These are phyloP conservation scores for Danionella dracula DNA, from an alignment of 2,797 vertebrate species.

Conservation along the genomic window DNA sequence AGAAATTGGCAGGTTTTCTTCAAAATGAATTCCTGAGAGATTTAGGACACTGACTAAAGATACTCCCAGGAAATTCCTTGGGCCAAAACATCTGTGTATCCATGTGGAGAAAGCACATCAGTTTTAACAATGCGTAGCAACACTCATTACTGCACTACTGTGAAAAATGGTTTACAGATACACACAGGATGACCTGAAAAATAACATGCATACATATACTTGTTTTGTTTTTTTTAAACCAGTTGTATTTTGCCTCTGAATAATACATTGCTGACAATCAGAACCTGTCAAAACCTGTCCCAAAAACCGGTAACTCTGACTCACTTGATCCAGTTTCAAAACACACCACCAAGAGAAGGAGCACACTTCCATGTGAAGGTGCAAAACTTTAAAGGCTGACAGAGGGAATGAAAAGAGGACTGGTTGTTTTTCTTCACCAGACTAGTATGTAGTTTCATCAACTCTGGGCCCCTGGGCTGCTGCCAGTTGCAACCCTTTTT, in stretches of 20 bases:
- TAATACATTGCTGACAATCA: constrained; percentile 1
- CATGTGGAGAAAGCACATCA: not conserved
- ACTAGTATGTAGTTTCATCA: constrained; percentile 37
- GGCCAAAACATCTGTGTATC: not conserved
- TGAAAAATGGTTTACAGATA: not conserved
- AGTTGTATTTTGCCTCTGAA: not conserved
- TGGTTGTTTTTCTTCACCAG: constrained; percentile 46
- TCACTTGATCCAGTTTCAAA: not conserved
- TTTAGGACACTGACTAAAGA: not conserved
- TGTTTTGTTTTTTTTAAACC: no score
- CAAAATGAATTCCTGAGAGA: not conserved
- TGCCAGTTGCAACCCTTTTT: constrained; percentile 28
- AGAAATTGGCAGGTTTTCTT: no score
- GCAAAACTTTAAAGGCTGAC: constrained; percentile 24
- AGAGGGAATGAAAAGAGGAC: constrained; percentile 22
- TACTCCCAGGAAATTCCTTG: not conserved
- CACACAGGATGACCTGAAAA: not conserved
- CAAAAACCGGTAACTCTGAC: not conserved
- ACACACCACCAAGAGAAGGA: not conserved
- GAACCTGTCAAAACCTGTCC: not conserved
- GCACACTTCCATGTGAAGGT: constrained; percentile 29
- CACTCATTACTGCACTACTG: not conserved
- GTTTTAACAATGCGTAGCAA: not conserved
- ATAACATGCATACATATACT: not conserved
- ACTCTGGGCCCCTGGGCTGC: constrained; percentile 19